Conservation (phyloP, 1,140 invertebrate genomes). For the Sycophila sp. region DNA sequence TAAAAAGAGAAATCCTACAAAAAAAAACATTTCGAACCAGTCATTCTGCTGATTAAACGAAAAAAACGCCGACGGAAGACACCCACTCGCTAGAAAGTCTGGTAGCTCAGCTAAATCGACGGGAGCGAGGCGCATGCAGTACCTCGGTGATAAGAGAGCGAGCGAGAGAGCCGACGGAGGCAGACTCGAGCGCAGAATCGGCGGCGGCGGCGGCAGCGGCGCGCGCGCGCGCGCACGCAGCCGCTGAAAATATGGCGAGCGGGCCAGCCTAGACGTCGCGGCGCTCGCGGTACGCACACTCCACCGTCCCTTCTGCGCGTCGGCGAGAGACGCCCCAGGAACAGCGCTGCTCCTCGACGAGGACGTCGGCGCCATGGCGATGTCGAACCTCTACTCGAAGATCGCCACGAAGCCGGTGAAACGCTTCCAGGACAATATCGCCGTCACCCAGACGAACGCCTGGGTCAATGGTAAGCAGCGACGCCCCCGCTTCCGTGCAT, state of each 20-base stretch:
- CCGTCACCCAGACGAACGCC: conserved; percentile 81
- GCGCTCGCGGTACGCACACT: background rate
- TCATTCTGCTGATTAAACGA: no score
- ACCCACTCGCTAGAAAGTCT: no score
- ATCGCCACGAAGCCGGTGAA: conserved; percentile 76
- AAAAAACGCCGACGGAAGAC: no score
- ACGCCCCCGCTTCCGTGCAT: background rate
- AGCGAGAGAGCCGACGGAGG: no score
- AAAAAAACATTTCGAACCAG: no score
- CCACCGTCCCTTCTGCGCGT: background rate
- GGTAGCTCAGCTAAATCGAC: no score
- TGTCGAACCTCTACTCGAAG: conserved; percentile 81
- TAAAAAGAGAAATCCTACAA: no score
- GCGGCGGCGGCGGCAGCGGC: no score
- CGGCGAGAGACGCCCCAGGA: background rate
- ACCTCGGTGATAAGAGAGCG: no score
- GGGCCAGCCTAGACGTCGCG: conserved; percentile 8
- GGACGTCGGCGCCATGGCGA: conserved; percentile 69
- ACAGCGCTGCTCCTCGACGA: no score
- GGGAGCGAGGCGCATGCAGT: no score
- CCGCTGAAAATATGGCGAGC: conserved; percentile 28
- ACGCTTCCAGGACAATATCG: conserved; percentile 75
- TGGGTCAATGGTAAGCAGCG: conserved; percentile 82
- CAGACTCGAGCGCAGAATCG: no score
- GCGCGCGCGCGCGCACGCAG: conserved; percentile 8